Evolutionary conservation across 2,888 invertebrate species (phyloP), one percentile per base, ranked within the genome.

Genomic region (Phengaris alcon): DNA sequence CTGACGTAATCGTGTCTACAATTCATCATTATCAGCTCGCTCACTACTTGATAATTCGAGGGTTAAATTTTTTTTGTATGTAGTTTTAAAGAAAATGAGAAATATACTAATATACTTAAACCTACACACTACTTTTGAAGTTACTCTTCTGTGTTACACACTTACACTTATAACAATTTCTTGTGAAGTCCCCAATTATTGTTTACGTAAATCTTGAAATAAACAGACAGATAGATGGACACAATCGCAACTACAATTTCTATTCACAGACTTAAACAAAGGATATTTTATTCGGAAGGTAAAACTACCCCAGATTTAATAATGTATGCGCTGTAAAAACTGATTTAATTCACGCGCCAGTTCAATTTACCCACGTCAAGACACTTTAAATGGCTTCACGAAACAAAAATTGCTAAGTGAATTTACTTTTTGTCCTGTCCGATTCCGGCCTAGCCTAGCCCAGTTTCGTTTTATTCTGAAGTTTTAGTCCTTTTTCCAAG

Each of bases 331-430:
- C 64, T 44, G 12, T 35, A 64, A 64, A 22, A 64, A 64, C 35
- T 64, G 44, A 64, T 64, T 64, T 13, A 64, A 64, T 64, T 64
- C 64, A 64, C 64, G 64, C 64, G 64, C 64, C 35, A 64, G 35
- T 64, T 64, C 12, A 64, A 64, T 64, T 64, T 64, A 64, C 64
- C 44, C 64, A 64, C 64, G 64, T 64, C 64, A 64, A 64, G 64
- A 64, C 59, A 64, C 35, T 64, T 64, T 64, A 64, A 64, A 13
- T 13, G 64, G 64, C 64, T 64, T 64, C 64, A 64, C 64, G 64
- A 64, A 64, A 64, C 64, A 64, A 64, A 64, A 64, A 64, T 64
- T 15, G 35, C 15, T 44, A 64, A 64, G 35, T 64, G 64, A 64
- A 64, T 64, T 64, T 12, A 64, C 64, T 64, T 64, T 64, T 64